phyloP scores from a whole-genome alignment of 2,113 vertebrate species.

The Muntiacus muntjak region DNA sequence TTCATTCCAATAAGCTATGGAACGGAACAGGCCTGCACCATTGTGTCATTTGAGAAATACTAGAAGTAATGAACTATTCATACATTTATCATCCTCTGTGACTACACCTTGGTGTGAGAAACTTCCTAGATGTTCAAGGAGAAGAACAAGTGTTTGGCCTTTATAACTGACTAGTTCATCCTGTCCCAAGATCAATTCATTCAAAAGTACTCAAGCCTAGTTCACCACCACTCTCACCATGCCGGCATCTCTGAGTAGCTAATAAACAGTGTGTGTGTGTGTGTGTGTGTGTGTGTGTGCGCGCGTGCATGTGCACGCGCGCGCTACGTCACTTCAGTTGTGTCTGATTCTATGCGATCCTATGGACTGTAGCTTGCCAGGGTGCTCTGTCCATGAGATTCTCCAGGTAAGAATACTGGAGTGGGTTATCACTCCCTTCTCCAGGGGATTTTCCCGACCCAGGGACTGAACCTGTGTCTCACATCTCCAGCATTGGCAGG shows the following conservation, averaged over 20 bases:
- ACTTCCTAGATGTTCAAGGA: not conserved
- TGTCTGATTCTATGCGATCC: not conserved
- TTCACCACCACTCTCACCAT: not conserved
- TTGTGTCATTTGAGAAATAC: conserved; percentile 34
- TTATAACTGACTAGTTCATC: not conserved
- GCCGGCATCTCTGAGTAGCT: not conserved
- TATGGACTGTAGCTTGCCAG: not conserved
- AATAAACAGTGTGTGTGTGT: not conserved
- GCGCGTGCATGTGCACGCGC: accelerated
- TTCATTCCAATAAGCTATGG: conserved; percentile 19
- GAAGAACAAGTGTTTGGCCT: not conserved
- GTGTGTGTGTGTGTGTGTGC: not conserved
- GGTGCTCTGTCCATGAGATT: not conserved
- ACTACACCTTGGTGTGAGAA: not conserved
- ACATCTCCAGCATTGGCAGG: not conserved
- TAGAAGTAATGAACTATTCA: not conserved
- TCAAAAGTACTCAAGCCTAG: not conserved
- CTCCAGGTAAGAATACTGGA: not conserved
- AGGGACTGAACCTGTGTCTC: not conserved
- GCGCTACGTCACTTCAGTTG: not conserved
- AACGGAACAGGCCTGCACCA: not conserved
- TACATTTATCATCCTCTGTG: not conserved
- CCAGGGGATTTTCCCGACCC: not conserved
- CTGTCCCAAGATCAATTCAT: not conserved
- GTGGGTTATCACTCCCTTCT: not conserved